Evolutionary conservation across 2,113 vertebrate genomes (phyloP).

Genomic region (Ictalurus furcatus): DNA sequence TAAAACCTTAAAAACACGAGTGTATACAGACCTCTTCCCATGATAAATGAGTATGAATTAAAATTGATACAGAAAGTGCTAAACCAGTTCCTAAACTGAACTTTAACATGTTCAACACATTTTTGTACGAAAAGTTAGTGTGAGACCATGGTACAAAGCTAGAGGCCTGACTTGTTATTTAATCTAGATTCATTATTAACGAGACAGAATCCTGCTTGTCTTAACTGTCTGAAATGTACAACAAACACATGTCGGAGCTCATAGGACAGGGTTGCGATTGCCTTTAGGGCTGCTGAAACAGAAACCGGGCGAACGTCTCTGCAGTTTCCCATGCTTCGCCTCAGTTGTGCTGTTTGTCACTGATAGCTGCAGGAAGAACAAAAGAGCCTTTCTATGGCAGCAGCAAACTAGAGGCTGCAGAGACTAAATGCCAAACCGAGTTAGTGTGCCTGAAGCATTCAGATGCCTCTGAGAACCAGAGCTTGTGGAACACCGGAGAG

Average conservation of each 20-base stretch:
- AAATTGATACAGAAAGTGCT: neutral
- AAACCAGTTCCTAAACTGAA: neutral
- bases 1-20: neutral
- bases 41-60: neutral
- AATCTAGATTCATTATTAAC: neutral
- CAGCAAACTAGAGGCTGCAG: constrained; percentile 29
- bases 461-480: constrained; percentile 27
- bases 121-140: neutral
- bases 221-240: neutral
- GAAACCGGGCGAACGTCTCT: neutral
- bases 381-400: constrained; percentile 46
- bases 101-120: neutral
- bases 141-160: neutral
- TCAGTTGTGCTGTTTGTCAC: constrained; percentile 41
- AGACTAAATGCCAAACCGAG: constrained; percentile 36
- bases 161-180: neutral
- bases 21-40: neutral
- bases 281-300: neutral
- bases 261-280: constrained; percentile 4
- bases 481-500: neutral
- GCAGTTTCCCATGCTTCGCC: constrained; percentile 21
- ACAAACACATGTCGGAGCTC: neutral
- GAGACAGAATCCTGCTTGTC: neutral
- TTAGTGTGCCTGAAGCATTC: constrained; percentile 31
- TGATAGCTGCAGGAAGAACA: constrained; percentile 41